Evolutionary conservation across 1,140 invertebrate species (phyloP), one percentile per base, ranked within the genome.

Genomic region (Tetramorium simillimum): DNA sequence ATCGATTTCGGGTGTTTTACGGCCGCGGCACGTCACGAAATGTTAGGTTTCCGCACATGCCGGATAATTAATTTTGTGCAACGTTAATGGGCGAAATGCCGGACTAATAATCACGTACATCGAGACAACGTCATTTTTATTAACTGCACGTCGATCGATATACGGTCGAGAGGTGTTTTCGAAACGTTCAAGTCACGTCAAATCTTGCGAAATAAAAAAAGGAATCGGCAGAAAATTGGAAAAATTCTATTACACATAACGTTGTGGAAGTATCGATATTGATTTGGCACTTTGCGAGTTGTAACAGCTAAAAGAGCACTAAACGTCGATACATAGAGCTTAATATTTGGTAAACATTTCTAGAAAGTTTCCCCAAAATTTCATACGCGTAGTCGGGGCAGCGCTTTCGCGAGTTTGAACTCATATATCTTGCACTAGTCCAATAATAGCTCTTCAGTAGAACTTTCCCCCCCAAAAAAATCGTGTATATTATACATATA

Each of bases 181-280:
- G 7, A 3, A 78, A 51, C n/a, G 46, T 56, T n/a, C 21, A 4
- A 51, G 16, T 43, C 6, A 37, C 16, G 4, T 65, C 28, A 40
- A 56, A 70, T 43, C 37, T 21, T 14, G 21, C 18, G 14, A 70
- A 28, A 69, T 53, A 33, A 33, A 10, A 12, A 24, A 80, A 69
- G 43, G 14, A 56, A 53, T 12, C 0, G 18, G 40, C 3, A 37
- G 16, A 18, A 63, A 63, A 28, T 84, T 49, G 24, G 5, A 73
- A 60, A 58, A 33, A 62, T 75, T 6, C 46, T 49, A 18, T 58
- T 24, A 60, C 28, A 46, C 51, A 10, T 46, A 14, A 82, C 18
- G 51, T 33, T 73, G 7, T 28, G 65, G 43, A 81, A 81, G 37
- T 28, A 28, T 24, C 16, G n/a, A 81, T 81, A 58, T 81, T 37